Evolutionary conservation across 2,113 vertebrate genomes (phyloP).

Genomic region (Eubucco bourcierii): DNA sequence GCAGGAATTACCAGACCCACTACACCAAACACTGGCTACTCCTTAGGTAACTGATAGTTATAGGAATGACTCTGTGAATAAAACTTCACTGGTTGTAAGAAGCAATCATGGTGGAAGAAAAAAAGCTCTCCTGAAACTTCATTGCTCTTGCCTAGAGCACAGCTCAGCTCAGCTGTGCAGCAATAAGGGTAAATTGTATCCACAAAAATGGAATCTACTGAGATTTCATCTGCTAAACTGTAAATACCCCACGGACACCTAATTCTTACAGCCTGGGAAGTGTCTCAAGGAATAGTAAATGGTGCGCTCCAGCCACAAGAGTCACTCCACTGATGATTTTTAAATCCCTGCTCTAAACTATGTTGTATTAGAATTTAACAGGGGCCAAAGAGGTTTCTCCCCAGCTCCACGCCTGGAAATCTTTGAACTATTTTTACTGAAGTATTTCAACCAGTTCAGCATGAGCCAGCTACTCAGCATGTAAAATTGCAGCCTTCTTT

Average conservation of each 20-base stretch:
- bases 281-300: not conserved
- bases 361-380: not conserved
- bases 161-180: not conserved
- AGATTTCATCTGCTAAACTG: constrained; percentile 1
- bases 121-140: not conserved
- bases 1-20: not conserved
- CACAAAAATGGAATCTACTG: not conserved
- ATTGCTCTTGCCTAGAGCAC: not conserved
- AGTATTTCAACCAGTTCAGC: constrained; percentile 1
- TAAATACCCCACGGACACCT: not conserved
- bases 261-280: not conserved
- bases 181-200: not conserved
- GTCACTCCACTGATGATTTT: not conserved
- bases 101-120: not conserved
- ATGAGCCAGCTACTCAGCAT: not conserved
- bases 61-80: not conserved
- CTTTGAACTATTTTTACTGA: not conserved
- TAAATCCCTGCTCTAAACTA: not conserved
- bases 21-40: not conserved
- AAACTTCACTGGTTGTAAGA: not conserved
- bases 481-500: not conserved
- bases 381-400: not conserved
- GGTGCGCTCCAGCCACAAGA: not conserved
- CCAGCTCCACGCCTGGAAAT: not conserved
- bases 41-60: not conserved